These are phyloP conservation scores for Zaprionus lachaisei DNA, from an alignment of 1,140 invertebrate genomes.

Conservation along the genomic window DNA sequence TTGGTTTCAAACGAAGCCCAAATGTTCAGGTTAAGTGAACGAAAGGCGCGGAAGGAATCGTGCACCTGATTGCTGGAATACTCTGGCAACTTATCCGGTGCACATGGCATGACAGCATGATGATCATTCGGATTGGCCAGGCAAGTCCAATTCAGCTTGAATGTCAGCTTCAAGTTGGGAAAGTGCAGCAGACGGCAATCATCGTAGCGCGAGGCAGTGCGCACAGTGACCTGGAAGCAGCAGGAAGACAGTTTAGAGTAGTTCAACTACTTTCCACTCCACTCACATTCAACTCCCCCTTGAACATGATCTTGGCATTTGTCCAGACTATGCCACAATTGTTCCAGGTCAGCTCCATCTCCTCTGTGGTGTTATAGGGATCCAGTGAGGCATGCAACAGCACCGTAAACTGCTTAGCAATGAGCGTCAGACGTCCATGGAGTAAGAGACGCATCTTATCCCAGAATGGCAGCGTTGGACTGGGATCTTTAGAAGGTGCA, in stretches of 20 bases:
- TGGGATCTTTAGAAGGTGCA: constrained; percentile 95
- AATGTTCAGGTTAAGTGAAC: constrained; percentile 96
- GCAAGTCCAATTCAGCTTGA: constrained; percentile 96
- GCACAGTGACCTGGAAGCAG: constrained; percentile 90
- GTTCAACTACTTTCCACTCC: background rate
- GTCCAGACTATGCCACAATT: constrained; percentile 97
- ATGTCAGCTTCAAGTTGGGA: constrained; percentile 93
- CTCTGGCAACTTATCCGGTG: constrained; percentile 97
- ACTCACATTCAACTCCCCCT: constrained; percentile 90
- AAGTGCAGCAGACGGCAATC: constrained; percentile 96
- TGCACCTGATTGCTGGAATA: constrained; percentile 97
- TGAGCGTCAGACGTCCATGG: constrained; percentile 96
- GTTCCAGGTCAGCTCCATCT: constrained; percentile 98
- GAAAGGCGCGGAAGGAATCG: constrained; percentile 95
- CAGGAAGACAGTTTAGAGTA: constrained; percentile 33
- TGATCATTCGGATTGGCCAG: constrained; percentile 97
- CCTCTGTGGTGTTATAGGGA: constrained; percentile 99
- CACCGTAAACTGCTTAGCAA: constrained; percentile 93
- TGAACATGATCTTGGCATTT: constrained; percentile 94
- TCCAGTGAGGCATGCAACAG: constrained; percentile 97
- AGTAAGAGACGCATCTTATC: constrained; percentile 97
- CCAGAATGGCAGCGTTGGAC: constrained; percentile 97
- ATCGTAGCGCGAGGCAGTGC: constrained; percentile 99
- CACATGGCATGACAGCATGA: constrained; percentile 97
- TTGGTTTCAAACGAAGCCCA: constrained; percentile 96